phyloP scores from a whole-genome alignment of 2,113 vertebrate species.

The Arenaria interpres region DNA sequence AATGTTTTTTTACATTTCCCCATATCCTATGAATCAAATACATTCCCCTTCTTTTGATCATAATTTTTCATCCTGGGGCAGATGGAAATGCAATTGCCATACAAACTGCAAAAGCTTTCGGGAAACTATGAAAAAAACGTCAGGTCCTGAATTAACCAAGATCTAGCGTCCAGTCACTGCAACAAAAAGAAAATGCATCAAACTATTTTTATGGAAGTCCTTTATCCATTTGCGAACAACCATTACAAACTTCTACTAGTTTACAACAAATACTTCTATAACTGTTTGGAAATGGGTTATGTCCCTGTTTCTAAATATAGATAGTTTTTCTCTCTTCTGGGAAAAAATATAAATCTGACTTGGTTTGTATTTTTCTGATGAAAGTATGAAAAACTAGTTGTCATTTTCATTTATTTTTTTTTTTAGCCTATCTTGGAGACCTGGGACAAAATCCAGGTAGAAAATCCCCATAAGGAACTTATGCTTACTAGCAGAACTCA shows the following conservation, averaged over 20 bases:
- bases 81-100: background rate
- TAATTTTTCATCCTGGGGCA: background rate
- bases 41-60: background rate
- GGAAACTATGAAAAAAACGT: background rate
- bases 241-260: background rate
- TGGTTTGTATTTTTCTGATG: background rate
- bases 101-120: background rate
- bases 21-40: background rate
- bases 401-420: background rate
- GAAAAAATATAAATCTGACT: background rate
- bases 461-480: background rate
- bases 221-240: background rate
- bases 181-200: background rate
- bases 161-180: background rate
- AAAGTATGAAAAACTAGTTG: background rate
- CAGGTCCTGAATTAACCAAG: background rate
- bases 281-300: background rate
- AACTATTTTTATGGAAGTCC: background rate
- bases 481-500: background rate
- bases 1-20: background rate
- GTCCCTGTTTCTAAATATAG: background rate
- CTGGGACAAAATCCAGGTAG: background rate
- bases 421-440: background rate
- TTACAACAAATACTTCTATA: background rate
- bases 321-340: background rate